Base-by-base conservation (phyloP, 1,140 invertebrate species). In the Gryllus bimaculatus region DNA sequence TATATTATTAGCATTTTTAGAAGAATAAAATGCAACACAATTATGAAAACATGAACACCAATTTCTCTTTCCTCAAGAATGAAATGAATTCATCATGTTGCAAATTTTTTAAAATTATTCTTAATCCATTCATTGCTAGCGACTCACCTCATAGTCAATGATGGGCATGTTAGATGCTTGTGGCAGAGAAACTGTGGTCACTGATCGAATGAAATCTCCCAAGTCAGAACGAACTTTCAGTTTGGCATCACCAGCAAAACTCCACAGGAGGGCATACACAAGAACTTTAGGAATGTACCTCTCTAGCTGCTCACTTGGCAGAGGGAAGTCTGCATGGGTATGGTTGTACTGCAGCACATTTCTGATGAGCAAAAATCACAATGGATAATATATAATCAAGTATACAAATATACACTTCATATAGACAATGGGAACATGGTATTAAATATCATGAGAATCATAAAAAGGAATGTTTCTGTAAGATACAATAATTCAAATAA, bases 211-310 rank as follows among this genome's bases (percentile, higher is more conserved):
- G 85, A 98, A 99, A 84, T 99, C 96, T 7, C 98, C 96, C 74
- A 99, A 87, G 85, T 99, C 96, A 77, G 95, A 93, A 79, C 93
- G 84, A 48, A 96, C 94, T 89, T 99, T 99, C 7, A 99, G 88
- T 87, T 98, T 98, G 13, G 96, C 96, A 88, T 99, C 98, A 74
- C 98, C 98, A 80, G 96, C 92, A 84, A 99, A 99, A 80, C 97
- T 97, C 98, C 98, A 99, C 8, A 99, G 86, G 18, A 99, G 85
- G 0, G 95, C 93, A 86, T 98, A 97, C 0, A 99, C 90, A 47
- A 99, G 87, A 84, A 94, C 94, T 85, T 98, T 98, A 4, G 95
- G 94, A 82, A 99, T 94, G 84, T 98, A 99, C 18, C 92, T 91
- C 84, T 99, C 97, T 78, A 99, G 83, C 83, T 98, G 94, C 82